Evolutionary conservation across 2,113 vertebrate genomes (phyloP).

Genomic region (Labrus mixtus): DNA sequence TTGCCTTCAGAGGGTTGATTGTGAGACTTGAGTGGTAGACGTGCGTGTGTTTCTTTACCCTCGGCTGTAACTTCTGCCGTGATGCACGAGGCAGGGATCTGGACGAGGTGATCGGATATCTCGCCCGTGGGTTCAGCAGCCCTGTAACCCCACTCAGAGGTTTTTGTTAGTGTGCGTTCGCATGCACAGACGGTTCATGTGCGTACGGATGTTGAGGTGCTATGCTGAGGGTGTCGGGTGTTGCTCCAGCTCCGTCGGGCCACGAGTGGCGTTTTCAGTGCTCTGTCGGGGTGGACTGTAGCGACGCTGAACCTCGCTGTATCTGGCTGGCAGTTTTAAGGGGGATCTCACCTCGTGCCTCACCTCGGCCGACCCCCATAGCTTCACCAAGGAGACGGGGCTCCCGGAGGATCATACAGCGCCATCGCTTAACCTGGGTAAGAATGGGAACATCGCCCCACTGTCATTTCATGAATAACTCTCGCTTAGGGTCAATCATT

Average conservation of each 20-base stretch:
- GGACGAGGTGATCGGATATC: not conserved
- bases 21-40: not conserved
- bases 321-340: conserved; percentile 90
- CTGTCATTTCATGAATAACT: too few relatives aligned
- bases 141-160: too few relatives aligned
- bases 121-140: not conserved
- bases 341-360: conserved; percentile 53
- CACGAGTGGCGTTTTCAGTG: conserved; percentile 87
- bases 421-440: conserved; percentile 72
- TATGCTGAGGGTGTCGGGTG: conserved; percentile 61
- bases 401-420: conserved; percentile 58
- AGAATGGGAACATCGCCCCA: conserved; percentile 22
- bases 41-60: not conserved
- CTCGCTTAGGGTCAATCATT: too few relatives aligned
- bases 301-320: conserved; percentile 90
- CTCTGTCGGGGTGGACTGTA: conserved; percentile 93
- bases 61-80: not conserved
- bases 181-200: not conserved
- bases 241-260: conserved; percentile 72
- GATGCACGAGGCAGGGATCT: not conserved
- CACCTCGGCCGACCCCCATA: conserved; percentile 44
- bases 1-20: not conserved
- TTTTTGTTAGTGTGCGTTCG: not conserved
- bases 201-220: conserved; percentile 33
- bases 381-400: conserved; percentile 49